Percentiles rank a stretch among this genome's conserved stretches.
phyloP scores from a whole-genome alignment of 2,113 vertebrate species.

The Tympanuchus pallidicinctus region DNA sequence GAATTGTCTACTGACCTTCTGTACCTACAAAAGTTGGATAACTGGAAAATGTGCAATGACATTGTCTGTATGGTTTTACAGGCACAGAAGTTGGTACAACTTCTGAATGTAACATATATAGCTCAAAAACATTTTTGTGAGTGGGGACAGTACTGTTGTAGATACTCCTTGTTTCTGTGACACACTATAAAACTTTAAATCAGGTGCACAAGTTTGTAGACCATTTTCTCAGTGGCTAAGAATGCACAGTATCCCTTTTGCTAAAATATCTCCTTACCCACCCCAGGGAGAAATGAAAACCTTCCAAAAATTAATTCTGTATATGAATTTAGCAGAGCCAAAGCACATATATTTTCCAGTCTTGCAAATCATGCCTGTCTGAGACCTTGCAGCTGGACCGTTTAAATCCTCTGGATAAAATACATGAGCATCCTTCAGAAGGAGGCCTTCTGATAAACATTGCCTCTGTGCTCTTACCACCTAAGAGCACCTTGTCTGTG shows the following conservation, averaged over 20 bases:
- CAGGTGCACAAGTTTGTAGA: neutral
- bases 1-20: slow-evolving; percentile 39
- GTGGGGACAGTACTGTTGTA: neutral
- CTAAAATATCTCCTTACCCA: neutral
- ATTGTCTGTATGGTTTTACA: neutral
- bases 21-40: slow-evolving; percentile 8
- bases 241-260: neutral
- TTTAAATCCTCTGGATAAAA: neutral
- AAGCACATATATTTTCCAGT: accelerated
- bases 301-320: neutral
- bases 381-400: neutral
- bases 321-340: neutral
- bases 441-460: neutral
- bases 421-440: neutral
- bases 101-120: neutral
- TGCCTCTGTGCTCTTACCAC: neutral
- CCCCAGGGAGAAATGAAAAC: neutral
- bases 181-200: neutral
- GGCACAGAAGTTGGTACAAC: neutral
- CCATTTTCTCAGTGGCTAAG: neutral
- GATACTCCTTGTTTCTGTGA: neutral
- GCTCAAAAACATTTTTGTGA: neutral
- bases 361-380: neutral
- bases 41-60: slow-evolving; percentile 1
- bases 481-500: neutral